A percentile compares a stretch with the other conserved stretches of the same genome.
phyloP scores from a whole-genome alignment of 53 echinoderm and acorn worm genomes.

The Antedon mediterranea region DNA sequence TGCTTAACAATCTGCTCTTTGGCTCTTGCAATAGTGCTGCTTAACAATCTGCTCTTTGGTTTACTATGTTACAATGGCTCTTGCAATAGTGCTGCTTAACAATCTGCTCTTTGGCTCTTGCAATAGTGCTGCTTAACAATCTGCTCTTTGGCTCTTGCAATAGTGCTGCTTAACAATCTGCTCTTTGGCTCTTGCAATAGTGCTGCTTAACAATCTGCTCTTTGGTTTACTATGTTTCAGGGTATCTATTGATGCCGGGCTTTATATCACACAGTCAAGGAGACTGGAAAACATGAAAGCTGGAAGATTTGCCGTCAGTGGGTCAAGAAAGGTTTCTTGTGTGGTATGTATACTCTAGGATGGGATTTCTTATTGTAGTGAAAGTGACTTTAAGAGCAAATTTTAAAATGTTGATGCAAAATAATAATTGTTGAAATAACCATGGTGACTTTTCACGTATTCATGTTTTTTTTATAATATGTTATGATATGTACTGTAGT shows the following conservation, averaged over 20 bases:
- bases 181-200: not conserved
- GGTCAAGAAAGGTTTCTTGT: conserved; percentile 82
- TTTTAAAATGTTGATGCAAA: no score
- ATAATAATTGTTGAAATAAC: no score
- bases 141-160: not conserved
- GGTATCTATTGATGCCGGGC: conserved; percentile 45
- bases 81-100: not conserved
- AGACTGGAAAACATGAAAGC: conserved; percentile 85
- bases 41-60: not conserved
- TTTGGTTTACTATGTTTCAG: conserved; percentile 14
- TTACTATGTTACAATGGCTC: not conserved
- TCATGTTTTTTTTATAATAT: no score
- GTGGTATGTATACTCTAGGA: no score
- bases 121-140: not conserved
- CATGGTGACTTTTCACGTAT: no score
- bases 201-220: not conserved
- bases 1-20: not conserved
- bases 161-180: no score
- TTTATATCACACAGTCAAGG: conserved; percentile 42
- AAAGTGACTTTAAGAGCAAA: no score
- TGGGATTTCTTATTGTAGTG: no score
- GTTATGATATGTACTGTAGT: no score
- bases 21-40: conserved; percentile 5
- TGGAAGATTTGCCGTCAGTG: conserved; percentile 75
- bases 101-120: not conserved